These are phyloP conservation scores for Takifugu rubripes DNA, from an alignment of 2,797 vertebrate genomes.

Conservation along the genomic window DNA sequence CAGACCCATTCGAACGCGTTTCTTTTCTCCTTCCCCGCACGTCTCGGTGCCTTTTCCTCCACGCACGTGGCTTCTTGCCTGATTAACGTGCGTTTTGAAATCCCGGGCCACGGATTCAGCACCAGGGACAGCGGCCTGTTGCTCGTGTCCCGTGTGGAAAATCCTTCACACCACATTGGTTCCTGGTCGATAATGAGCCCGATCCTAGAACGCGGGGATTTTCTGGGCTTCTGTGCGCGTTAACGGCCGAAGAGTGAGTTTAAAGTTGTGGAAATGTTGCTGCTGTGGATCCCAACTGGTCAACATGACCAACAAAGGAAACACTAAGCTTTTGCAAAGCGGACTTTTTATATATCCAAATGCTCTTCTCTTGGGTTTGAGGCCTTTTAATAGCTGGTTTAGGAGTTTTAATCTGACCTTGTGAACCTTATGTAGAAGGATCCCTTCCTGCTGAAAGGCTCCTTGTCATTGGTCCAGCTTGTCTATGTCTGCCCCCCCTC, in stretches of 20 bases:
- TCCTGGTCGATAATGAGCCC: conserved; percentile 60
- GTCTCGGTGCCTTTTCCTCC: not conserved
- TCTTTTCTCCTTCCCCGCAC: not conserved
- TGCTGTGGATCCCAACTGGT: not conserved
- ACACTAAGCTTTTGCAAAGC: too few relatives aligned
- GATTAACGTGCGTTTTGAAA: not conserved
- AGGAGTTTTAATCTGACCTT: too few relatives aligned
- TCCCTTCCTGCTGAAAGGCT: too few relatives aligned
- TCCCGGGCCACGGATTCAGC: conserved; percentile 52
- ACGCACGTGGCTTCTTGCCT: not conserved
- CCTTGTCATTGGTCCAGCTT: too few relatives aligned
- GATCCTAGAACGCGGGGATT: conserved; percentile 57
- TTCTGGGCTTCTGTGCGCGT: conserved; percentile 3
- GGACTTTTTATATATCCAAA: too few relatives aligned
- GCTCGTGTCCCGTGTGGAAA: conserved; percentile 51
- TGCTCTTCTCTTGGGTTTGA: too few relatives aligned
- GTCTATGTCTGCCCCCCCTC: too few relatives aligned
- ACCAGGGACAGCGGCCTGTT: conserved; percentile 73
- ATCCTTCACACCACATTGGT: conserved; percentile 54
- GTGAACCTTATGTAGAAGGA: too few relatives aligned
- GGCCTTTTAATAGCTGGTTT: too few relatives aligned
- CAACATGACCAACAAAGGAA: too few relatives aligned
- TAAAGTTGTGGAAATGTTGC: not conserved
- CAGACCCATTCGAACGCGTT: not conserved
- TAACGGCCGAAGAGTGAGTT: conserved; percentile 2